Base-by-base conservation (phyloP, 1,140 invertebrate species). In the Stegodyphus mimosarum region DNA sequence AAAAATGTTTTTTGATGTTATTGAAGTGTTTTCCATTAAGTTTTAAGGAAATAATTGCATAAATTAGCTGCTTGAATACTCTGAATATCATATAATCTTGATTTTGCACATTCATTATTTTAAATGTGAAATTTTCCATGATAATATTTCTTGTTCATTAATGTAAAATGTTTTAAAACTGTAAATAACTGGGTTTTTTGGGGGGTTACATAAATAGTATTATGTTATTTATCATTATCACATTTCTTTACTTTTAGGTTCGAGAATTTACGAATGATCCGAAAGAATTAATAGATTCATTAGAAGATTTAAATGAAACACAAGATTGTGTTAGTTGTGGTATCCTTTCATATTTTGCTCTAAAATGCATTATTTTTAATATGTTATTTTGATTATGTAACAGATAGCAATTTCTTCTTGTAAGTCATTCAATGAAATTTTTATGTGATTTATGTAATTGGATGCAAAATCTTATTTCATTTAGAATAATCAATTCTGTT, bases 211-310 rank as follows among this genome's bases (percentile, higher is more conserved):
- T 10, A 10, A 5, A 60, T 2, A 2, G 15, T 15, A 60, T 60
- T 60, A 60, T 60, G 55, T 2, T 60, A 10, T 60, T 9, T 10
- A 60, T 9, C 15, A 60, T 1, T 60, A 60, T 60, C 3, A 67
- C 17, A 18, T 67, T 15, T 67, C 7, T 51, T 75, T 63, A 74
- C 50, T 73, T 78, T 85, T 87, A 91, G 90, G 87, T 90, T 50
- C 91, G 92, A 77, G 91, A 93, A 88, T 95, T 94, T 86, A 94
- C 94, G 9, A 92, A 89, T 88, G 93, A 94, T 88, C 88, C 92
- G 0, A 92, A 92, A 88, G 92, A 92, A 83, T 91, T 95, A 33
- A 89, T 93, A 2, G 91, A 91, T 86, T 88, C 90, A 15, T 89
- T 95, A 87, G 92, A 93, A 87, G 92, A 92, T 83, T 88, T 94